phyloP scores from a whole-genome alignment of 2,113 vertebrate genomes.

The Crotalus tigris region DNA sequence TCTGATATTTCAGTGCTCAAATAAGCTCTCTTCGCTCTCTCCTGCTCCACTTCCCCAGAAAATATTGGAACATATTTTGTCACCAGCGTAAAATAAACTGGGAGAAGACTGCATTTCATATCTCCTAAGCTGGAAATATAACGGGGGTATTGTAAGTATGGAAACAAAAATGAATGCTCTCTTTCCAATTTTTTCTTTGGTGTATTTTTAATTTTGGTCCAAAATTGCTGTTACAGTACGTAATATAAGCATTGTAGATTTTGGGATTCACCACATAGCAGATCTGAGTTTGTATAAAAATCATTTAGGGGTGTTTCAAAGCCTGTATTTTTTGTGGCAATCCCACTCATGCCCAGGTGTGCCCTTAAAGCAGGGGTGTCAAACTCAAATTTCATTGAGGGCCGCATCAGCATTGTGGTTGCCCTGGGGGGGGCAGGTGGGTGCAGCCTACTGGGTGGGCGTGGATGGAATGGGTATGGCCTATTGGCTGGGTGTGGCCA shows the following conservation, averaged over 20 bases:
- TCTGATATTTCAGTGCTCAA: not conserved
- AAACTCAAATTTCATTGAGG: no score
- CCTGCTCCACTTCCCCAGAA: not conserved
- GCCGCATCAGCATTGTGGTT: no score
- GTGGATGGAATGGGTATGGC: no score
- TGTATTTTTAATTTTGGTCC: not conserved
- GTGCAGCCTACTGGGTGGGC: no score
- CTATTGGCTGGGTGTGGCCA: no score
- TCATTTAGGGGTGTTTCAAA: not conserved
- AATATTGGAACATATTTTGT: no score
- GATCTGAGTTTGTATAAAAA: not conserved
- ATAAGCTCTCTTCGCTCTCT: not conserved
- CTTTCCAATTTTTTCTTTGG: not conserved
- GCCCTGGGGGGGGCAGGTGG: no score
- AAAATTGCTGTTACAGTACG: not conserved
- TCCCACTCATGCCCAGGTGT: not conserved
- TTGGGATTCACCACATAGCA: not conserved
- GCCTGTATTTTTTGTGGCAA: not conserved
- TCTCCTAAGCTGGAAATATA: not conserved
- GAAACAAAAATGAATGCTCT: not conserved
- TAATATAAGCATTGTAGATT: not conserved
- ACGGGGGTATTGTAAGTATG: not conserved
- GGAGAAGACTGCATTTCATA: not conserved
- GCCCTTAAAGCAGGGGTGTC: not conserved
- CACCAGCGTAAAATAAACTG: not conserved